phyloP scores from a whole-genome alignment of 2,888 invertebrate genomes.

The Rotaria macrura region DNA sequence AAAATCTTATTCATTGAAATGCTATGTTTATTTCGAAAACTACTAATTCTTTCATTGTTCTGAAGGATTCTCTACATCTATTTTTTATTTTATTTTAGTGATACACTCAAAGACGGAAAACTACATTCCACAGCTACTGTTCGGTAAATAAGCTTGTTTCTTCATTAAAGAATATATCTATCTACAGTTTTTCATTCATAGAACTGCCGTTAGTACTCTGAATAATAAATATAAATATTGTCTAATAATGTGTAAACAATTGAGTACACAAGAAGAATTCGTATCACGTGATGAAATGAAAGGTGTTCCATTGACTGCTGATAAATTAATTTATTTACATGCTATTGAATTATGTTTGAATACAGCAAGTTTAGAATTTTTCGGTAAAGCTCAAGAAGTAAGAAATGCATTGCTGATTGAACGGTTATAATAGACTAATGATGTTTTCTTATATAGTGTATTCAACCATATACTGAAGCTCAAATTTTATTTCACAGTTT shows the following conservation, averaged over 20 bases:
- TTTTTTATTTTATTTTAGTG: not conserved
- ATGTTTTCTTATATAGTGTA: not conserved
- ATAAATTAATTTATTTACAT: conserved; percentile 89
- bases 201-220: conserved; percentile 3
- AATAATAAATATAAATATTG: conserved; percentile 33
- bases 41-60: no score
- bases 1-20: no score
- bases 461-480: conserved; percentile 30
- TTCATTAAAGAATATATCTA: not conserved
- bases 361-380: conserved; percentile 89
- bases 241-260: conserved; percentile 71
- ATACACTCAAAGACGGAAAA: not conserved
- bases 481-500: conserved; percentile 33
- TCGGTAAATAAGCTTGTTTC: not conserved
- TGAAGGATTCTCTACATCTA: no score
- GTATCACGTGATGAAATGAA: conserved; percentile 48
- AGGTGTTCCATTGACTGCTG: conserved; percentile 61
- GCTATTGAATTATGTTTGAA: conserved; percentile 96
- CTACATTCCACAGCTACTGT: not conserved
- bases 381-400: conserved; percentile 65
- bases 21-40: no score
- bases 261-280: conserved; percentile 60
- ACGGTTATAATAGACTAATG: no score
- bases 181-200: not conserved
- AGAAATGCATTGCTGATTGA: not conserved